Evolutionary conservation across 2,888 invertebrate species (phyloP), one percentile per base, ranked within the genome.

Genomic region (Cordilura impudica): DNA sequence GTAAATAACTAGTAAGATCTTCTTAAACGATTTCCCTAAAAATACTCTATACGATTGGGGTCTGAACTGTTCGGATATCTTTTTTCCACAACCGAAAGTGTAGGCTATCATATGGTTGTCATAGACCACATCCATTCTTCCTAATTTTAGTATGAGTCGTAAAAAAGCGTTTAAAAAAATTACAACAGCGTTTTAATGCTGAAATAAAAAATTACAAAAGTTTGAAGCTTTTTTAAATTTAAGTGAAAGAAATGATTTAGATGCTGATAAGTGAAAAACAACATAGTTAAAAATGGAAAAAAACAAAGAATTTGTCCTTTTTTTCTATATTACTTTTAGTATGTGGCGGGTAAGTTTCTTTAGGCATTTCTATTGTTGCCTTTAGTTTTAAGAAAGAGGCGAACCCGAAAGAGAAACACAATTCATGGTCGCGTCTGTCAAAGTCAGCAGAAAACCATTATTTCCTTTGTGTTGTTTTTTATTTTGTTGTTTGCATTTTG

Each of bases 381-480:
- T 31, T 10, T 35, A 63, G 66, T 35, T 39, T 49, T 49, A 53
- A 16, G 14, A 49, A 14, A 29, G 6, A 6, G 23, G 21, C 21
- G 23, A 16, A 54, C 10, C 21, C 8, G n/a, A 16, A 60, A 66
- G 35, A 8, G 19, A 71, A 77, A 69, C 73, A 79, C 66, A 63
- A 75, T 72, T 75, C 75, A 79, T 79, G 79, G 79, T 69, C 79
- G 75, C 79, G 71, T 75, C 75, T 75, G 79, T 79, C 79, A 79
- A 79, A 79, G 63, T 75, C 79, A 79, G 79, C 75, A 69, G 14
- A 71, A 77, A 72, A 60, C 66, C 77, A 51, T 66, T 53, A 19
- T 49, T 71, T 60, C 26, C 39, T 21, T 31, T 51, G 5, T 47
- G 16, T 10, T 47, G 31, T 29, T 67, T 16, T 47, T 45, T 75